A percentile compares a stretch with the other conserved stretches of the same genome.
These are phyloP conservation scores for Pseudomyrmex flavicornis DNA, from an alignment of 1,140 invertebrate genomes.

Conservation along the genomic window DNA sequence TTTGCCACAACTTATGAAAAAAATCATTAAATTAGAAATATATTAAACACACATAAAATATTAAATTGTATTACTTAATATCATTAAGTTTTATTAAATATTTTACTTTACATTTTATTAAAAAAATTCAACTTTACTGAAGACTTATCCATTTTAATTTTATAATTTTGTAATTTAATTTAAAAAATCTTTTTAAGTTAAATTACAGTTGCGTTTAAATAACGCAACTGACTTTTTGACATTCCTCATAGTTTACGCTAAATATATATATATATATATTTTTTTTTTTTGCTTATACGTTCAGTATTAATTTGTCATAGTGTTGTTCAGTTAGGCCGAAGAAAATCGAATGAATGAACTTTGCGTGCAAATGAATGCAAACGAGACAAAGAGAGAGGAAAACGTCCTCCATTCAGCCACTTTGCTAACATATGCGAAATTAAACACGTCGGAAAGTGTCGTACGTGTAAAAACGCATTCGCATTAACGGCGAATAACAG, in stretches of 20 bases:
- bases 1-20: no score
- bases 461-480: not conserved
- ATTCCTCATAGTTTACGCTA: not conserved
- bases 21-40: no score
- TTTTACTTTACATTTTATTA: no score
- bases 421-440: conserved; percentile 68
- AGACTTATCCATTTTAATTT: no score
- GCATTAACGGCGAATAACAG: conserved; percentile 5
- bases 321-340: not conserved
- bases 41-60: no score
- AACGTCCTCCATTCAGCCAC: conserved; percentile 39
- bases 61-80: no score
- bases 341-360: not conserved
- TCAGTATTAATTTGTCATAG: not conserved
- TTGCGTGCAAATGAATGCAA: conserved; percentile 27
- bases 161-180: not conserved
- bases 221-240: not conserved
- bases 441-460: conserved; percentile 60
- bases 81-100: no score
- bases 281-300: not conserved
- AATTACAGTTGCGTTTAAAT: no score
- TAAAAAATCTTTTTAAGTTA: not conserved
- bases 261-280: not conserved
- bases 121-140: no score
- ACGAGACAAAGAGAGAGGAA: not conserved